Conservation (phyloP, 2,888 invertebrate genomes). For the Machimus atricapillus region DNA sequence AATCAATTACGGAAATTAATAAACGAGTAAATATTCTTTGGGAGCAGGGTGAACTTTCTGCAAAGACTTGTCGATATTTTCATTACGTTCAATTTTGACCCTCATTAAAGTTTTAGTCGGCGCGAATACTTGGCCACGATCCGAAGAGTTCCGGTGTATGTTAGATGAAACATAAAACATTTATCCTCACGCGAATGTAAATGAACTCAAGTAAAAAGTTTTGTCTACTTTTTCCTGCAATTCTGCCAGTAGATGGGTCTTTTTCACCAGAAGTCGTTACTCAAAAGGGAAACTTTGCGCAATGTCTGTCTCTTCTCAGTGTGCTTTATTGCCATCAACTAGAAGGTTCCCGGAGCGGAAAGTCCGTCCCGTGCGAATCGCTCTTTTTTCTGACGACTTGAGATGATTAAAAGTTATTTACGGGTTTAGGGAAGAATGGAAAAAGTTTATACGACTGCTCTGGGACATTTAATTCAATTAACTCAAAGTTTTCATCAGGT, state of each 20-base stretch:
- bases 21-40: slow-evolving; percentile 34
- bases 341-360: neutral
- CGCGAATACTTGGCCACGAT: neutral
- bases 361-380: neutral
- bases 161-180: slow-evolving; percentile 18
- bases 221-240: neutral
- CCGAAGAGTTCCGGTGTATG: neutral
- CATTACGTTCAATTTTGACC: slow-evolving; percentile 10
- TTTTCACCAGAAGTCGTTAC: slow-evolving; percentile 20
- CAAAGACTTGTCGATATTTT: slow-evolving; percentile 16
- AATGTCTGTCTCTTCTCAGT: slow-evolving; percentile 26
- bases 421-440: slow-evolving; percentile 27
- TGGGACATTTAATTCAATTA: slow-evolving; percentile 45
- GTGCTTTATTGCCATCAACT: slow-evolving; percentile 37
- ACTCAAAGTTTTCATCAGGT: slow-evolving; percentile 43
- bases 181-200: slow-evolving; percentile 28
- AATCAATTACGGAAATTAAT: slow-evolving; percentile 40
- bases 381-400: slow-evolving; percentile 20
- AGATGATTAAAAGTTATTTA: slow-evolving; percentile 41
- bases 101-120: slow-evolving; percentile 31
- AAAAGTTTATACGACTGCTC: slow-evolving; percentile 41
- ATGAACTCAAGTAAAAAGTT: slow-evolving; percentile 24
- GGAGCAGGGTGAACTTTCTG: neutral
- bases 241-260: neutral
- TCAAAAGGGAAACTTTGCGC: slow-evolving; percentile 18